Conservation (phyloP, 1,140 invertebrate genomes). For the Tyrophagus putrescentiae region DNA sequence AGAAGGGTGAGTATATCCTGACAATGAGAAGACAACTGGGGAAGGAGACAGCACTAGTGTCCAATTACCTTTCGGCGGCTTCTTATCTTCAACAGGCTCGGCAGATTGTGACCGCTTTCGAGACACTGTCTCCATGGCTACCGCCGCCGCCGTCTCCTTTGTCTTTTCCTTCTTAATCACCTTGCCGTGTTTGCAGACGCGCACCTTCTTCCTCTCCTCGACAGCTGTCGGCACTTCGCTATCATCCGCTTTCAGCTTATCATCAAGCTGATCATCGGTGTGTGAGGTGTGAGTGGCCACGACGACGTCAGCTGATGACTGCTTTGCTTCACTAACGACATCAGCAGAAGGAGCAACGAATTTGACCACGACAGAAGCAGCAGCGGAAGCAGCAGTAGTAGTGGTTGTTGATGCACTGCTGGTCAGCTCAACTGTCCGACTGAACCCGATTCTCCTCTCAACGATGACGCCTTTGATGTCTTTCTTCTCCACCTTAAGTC, state of each 20-base stretch:
- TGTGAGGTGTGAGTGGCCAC: background rate
- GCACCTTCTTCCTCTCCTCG: background rate
- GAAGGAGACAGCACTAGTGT: background rate
- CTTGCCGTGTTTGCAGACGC: slow-evolving; percentile 6
- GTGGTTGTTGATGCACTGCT: background rate
- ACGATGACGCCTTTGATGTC: background rate
- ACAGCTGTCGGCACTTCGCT: background rate
- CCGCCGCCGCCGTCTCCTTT: background rate
- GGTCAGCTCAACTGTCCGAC: background rate
- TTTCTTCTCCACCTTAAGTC: too few relatives aligned
- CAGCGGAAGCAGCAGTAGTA: background rate
- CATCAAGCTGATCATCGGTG: background rate
- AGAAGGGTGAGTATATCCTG: too few relatives aligned
- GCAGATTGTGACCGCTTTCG: background rate
- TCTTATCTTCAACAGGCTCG: too few relatives aligned
- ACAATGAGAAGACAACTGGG: too few relatives aligned
- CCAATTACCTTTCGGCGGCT: too few relatives aligned
- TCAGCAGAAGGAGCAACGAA: background rate
- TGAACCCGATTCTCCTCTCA: background rate
- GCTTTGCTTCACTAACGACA: background rate
- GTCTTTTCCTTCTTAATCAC: background rate
- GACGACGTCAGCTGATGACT: background rate
- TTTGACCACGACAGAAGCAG: background rate
- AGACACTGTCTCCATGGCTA: background rate
- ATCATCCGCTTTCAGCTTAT: background rate